Base-by-base conservation (phyloP, 2,888 invertebrate species). In the Drosophila engyochracea region DNA sequence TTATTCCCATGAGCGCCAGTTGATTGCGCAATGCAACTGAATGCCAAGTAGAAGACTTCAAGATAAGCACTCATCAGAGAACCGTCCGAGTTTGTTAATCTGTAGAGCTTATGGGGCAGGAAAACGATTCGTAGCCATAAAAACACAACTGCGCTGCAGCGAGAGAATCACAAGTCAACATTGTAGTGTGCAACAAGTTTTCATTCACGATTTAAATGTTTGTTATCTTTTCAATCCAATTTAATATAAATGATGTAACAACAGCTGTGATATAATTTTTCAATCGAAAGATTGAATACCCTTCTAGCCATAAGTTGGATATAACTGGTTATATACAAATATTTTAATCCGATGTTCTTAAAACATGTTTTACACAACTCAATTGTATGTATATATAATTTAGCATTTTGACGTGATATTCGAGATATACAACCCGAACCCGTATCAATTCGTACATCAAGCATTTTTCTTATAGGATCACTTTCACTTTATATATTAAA, bases 181-280 rank as follows among this genome's bases (percentile, higher is more conserved):
- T 37, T 37, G 16, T 19, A 54, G 14, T 35, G 16, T 25, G 25
- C n/a, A n/a, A 12, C 28, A 10, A 37, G 22, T 3, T 47, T 16
- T 5, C 4, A 37, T 22, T 31, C 49, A 16, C 25, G 5, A 49
- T 28, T 39, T n/a, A 14, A 35, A 30, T 44, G 7, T 22, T 22
- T 30, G 14, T 28, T 33, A 39, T 28, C 19, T 67, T n/a, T 25
- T 31, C n/a, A 39, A 33, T 41, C n/a, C 16, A 22, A 19, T 22
- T 35, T 39, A 22, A 14, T 53, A 37, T 37, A 31, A 16, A 6
- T 30, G 44, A 14, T 47, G 35, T 25, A 35, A 25, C 19, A 10
- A 25, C 31, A 14, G 52, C 37, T 53, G 57, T 67, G 60, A 71
- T 78, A 67, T 64, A 54, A 71, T 71, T 53, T 76, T 76, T 76